A percentile compares a stretch with the other conserved stretches of the same genome.
phyloP scores from a whole-genome alignment of 2,113 vertebrate genomes.

The Formicarius rufipectus region DNA sequence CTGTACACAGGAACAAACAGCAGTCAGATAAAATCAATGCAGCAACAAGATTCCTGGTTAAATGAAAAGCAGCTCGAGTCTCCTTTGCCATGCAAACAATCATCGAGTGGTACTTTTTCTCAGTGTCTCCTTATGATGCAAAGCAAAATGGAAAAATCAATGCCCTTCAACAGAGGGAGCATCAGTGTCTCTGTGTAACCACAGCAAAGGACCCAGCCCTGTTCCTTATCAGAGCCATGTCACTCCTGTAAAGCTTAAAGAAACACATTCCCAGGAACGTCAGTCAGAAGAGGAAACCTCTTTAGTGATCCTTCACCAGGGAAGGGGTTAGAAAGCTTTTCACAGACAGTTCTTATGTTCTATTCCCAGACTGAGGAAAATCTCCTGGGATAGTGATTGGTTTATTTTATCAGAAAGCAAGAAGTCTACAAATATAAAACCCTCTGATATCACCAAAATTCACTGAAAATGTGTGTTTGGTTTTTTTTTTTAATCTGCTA shows the following conservation, averaged over 20 bases:
- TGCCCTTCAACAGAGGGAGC: slow-evolving; percentile 33
- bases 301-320: slow-evolving; percentile 55
- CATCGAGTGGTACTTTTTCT: slow-evolving; percentile 42
- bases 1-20: slow-evolving; percentile 62
- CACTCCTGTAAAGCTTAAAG: slow-evolving; percentile 8
- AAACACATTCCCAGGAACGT: slow-evolving; percentile 1
- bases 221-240: slow-evolving; percentile 46
- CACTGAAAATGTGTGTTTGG: not conserved
- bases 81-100: slow-evolving; percentile 63
- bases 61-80: slow-evolving; percentile 67
- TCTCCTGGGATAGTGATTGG: not conserved
- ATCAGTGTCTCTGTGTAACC: not conserved
- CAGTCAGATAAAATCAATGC: slow-evolving; percentile 74
- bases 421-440: not conserved
- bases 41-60: slow-evolving; percentile 63
- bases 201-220: not conserved
- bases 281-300: slow-evolving; percentile 61
- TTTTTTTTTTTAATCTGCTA: not conserved
- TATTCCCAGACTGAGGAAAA: not conserved
- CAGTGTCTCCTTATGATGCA: slow-evolving; percentile 61
- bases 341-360: slow-evolving; percentile 48
- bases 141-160: slow-evolving; percentile 57
- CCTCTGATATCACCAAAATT: not conserved
- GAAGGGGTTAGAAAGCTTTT: slow-evolving; percentile 60
- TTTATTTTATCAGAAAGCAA: not conserved